These are phyloP conservation scores for Oligia strigilis DNA, from an alignment of 2,888 invertebrate genomes.

Conservation along the genomic window DNA sequence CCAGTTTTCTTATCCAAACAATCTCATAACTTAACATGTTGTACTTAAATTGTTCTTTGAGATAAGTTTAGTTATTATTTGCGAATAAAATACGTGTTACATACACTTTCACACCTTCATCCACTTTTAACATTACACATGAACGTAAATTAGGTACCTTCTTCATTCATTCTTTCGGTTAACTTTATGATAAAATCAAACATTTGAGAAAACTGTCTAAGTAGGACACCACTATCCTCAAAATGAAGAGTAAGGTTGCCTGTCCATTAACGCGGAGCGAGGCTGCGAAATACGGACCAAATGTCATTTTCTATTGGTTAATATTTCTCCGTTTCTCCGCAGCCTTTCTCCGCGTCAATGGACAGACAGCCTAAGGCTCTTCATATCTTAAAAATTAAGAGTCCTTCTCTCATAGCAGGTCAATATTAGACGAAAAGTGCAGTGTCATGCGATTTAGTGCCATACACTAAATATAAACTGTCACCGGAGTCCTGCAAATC, in stretches of 20 bases:
- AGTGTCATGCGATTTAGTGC: not conserved
- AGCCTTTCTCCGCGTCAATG: too few relatives aligned
- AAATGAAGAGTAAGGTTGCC: not conserved
- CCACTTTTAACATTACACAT: slow-evolving; percentile 38
- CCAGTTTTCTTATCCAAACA: slow-evolving; percentile 10
- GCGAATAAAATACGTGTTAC: slow-evolving; percentile 16
- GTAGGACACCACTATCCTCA: not conserved
- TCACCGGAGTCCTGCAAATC: not conserved
- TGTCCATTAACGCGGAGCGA: too few relatives aligned
- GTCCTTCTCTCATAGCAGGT: not conserved
- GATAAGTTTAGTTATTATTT: slow-evolving; percentile 36
- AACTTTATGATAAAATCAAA: slow-evolving; percentile 8
- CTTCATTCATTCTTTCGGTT: slow-evolving; percentile 12
- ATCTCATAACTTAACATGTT: slow-evolving; percentile 36
- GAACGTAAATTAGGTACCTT: slow-evolving; percentile 11
- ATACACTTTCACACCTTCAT: not conserved
- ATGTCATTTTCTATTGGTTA: too few relatives aligned
- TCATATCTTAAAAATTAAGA: not conserved
- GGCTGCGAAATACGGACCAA: too few relatives aligned
- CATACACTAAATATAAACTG: not conserved
- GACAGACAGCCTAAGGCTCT: not conserved
- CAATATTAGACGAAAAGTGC: not conserved
- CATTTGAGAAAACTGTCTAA: not conserved
- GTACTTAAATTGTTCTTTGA: slow-evolving; percentile 60
- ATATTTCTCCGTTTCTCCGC: too few relatives aligned